Evolutionary conservation across 1,140 invertebrate species (phyloP).

Genomic region (Charaxes varanes): DNA sequence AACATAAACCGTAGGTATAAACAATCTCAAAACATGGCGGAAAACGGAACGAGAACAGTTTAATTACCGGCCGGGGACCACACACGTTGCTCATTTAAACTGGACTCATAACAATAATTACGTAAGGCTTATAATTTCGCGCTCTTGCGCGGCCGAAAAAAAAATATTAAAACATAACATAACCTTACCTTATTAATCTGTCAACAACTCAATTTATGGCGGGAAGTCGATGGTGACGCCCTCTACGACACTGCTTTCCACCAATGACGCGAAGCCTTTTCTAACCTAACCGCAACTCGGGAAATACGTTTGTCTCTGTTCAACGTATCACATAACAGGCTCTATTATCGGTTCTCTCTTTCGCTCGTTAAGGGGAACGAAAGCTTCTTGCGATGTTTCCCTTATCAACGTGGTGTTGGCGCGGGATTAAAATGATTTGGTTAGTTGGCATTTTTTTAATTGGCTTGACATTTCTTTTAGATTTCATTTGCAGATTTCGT

Average conservation of each 20-base stretch:
- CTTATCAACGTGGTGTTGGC: slow-evolving; percentile 10
- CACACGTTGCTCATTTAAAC: slow-evolving; percentile 60
- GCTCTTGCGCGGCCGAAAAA: slow-evolving; percentile 45
- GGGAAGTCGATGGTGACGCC: slow-evolving; percentile 57
- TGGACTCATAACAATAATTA: slow-evolving; percentile 56
- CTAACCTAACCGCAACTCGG: not conserved
- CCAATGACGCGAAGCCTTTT: slow-evolving; percentile 31
- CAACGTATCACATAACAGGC: not conserved
- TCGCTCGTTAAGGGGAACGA: not conserved
- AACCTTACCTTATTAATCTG: slow-evolving; percentile 70
- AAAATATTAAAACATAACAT: slow-evolving; percentile 68
- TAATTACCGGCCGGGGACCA: slow-evolving; percentile 49
- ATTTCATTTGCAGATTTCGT: slow-evolving; percentile 8
- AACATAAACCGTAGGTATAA: slow-evolving; percentile 12
- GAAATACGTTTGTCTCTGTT: slow-evolving; percentile 7
- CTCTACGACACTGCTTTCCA: slow-evolving; percentile 36
- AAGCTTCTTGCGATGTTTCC: slow-evolving; percentile 4
- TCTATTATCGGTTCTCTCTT: not conserved
- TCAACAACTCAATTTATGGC: slow-evolving; percentile 71
- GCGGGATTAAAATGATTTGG: slow-evolving; percentile 11
- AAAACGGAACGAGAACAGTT: slow-evolving; percentile 39
- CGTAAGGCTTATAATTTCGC: slow-evolving; percentile 62
- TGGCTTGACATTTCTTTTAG: slow-evolving; percentile 12
- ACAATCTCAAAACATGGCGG: slow-evolving; percentile 32
- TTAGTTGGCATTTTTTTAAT: slow-evolving; percentile 12